Evolutionary conservation across 1,140 invertebrate genomes (phyloP), one percentile per base, ranked within the genome.

Genomic region (Phymastichus coffea): DNA sequence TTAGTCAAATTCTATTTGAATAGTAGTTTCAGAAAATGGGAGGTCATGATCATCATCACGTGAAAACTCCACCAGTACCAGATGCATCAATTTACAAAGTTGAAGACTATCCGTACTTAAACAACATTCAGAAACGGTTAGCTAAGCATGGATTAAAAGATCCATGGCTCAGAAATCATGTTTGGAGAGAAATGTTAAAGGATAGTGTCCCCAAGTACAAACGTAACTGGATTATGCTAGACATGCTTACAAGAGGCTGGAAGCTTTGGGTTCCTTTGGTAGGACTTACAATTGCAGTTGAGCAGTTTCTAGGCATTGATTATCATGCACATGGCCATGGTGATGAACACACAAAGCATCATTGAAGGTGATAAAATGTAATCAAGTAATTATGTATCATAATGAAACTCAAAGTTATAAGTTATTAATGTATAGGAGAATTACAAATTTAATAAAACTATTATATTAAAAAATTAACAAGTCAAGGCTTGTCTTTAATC

Each of bases 121-220:
- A 86, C 57, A 73, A 78, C 53, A 73, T 89, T 1, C 81, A 87
- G 74, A 72, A 83, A 57, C 78, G 80, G 4, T 78, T 94, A 23
- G 87, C 85, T 1, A 70, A 81, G 26, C 82, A 85, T 69, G 91
- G 91, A 17, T 73, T 94, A 0, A 88, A 86, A 64, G 90, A 94
- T 78, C 92, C 92, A 2, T 94, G 92, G 92, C 77, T 92, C 14
- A 86, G 89, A 67, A 94, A 94, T 80, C 85, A 93, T 78, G 89
- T 88, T 0, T 94, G 91, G 91, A 78, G 88, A 17, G 92, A 82
- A 12, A 3, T 35, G 0, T 4, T 30, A 12, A 12, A 23, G 1
- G 57, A 38, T 44, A n/a, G 23, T 15, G 7, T n/a, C 2, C n/a
- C n/a, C n/a, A n/a, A n/a, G n/a, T n/a, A n/a, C n/a, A 46, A 53